These are phyloP conservation scores for Conus betulinus DNA, from an alignment of 1,140 invertebrate species.

Conservation along the genomic window DNA sequence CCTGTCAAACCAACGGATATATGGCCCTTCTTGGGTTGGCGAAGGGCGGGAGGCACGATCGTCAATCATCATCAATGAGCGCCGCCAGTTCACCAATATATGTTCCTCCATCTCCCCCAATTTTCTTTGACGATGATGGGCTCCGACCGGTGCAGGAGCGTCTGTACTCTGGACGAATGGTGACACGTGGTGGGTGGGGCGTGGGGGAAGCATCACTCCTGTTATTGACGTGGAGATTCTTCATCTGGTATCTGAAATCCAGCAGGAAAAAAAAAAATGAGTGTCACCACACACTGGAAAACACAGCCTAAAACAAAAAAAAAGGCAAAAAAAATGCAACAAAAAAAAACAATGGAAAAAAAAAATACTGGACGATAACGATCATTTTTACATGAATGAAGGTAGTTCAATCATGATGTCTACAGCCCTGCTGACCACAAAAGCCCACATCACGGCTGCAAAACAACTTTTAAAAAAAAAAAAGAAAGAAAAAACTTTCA, in stretches of 20 bases:
- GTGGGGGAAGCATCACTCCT: neutral
- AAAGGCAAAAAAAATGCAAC: too few relatives aligned
- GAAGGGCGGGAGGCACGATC: slow-evolving; percentile 9
- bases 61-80: slow-evolving; percentile 26
- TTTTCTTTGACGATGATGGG: neutral
- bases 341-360: too few relatives aligned
- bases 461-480: too few relatives aligned
- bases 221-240: neutral
- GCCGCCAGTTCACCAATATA: slow-evolving; percentile 6
- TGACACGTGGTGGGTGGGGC: slow-evolving; percentile 18
- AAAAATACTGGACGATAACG: too few relatives aligned
- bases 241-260: slow-evolving; percentile 11
- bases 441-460: too few relatives aligned
- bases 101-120: neutral
- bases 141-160: neutral
- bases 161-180: slow-evolving; percentile 12
- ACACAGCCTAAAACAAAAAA: too few relatives aligned
- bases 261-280: too few relatives aligned
- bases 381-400: too few relatives aligned
- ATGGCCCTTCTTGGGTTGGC: slow-evolving; percentile 12
- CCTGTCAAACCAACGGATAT: neutral
- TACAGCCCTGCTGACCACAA: too few relatives aligned
- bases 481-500: too few relatives aligned
- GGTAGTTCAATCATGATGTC: too few relatives aligned
- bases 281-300: too few relatives aligned